Conservation (phyloP, 2,888 invertebrate species). For the Leuctra nigra region DNA sequence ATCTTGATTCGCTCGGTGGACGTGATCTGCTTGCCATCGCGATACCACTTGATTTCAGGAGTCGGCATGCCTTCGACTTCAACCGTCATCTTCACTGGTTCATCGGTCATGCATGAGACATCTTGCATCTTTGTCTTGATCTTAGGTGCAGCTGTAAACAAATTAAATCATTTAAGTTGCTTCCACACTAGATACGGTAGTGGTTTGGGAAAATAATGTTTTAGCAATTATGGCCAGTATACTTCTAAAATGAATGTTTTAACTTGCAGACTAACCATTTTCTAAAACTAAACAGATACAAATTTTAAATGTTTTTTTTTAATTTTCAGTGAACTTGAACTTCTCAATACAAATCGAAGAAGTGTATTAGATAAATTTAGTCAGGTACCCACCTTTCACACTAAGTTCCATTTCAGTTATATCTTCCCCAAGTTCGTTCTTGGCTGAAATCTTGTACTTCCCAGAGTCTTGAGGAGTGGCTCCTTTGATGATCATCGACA, state of each 20-base stretch:
- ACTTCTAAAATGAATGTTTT: too few species aligned
- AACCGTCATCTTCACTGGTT: conserved; percentile 68
- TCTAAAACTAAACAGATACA: too few species aligned
- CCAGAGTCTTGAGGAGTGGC: conserved; percentile 77
- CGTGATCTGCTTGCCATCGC: conserved; percentile 74
- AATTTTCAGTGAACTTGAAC: not conserved
- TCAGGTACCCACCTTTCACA: conserved; percentile 60
- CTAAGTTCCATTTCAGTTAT: conserved; percentile 63
- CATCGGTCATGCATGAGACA: conserved; percentile 61
- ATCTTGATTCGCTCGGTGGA: conserved; percentile 66
- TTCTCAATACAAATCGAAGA: not conserved
- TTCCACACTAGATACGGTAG: too few species aligned
- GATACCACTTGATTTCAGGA: conserved; percentile 78
- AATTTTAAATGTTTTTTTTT: too few species aligned
- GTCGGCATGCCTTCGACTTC: conserved; percentile 78
- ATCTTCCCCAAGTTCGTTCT: conserved; percentile 78
- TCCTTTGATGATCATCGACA: conserved; percentile 84
- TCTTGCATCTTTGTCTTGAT: conserved; percentile 75
- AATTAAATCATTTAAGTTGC: too few species aligned
- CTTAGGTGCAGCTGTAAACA: conserved; percentile 63
- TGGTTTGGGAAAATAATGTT: too few species aligned
- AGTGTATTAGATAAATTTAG: not conserved
- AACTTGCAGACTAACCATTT: too few species aligned
- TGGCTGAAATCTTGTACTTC: conserved; percentile 69
- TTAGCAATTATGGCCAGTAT: too few species aligned